phyloP scores from a whole-genome alignment of 2,113 vertebrate genomes.

The Pan troglodytes region NHGRI_mPanTro3-v2.1_pri NC_072420.2:47192501-47193000 shows the following conservation, averaged over 20 bases:
- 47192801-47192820: neutral
- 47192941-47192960: neutral
- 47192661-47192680: neutral
- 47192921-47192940: neutral
- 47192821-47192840: neutral
- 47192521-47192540: neutral
- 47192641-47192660: neutral
- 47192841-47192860: neutral
- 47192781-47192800: neutral
- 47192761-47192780: neutral
- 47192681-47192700: rapidly evolving
- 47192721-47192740: neutral
- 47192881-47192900: neutral
- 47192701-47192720: too few species aligned
- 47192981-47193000: neutral
- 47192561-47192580: neutral
- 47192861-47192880: neutral
- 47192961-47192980: neutral
- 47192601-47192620: neutral
- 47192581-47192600: neutral
- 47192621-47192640: too few species aligned
- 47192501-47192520: too few species aligned
- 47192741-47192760: rapidly evolving
- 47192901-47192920: neutral
- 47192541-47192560: neutral